A percentile compares a stretch with the other conserved stretches of the same genome.
These are phyloP conservation scores for Limnephilus auricula DNA, from an alignment of 2,888 invertebrate genomes.

Conservation along the genomic window DNA sequence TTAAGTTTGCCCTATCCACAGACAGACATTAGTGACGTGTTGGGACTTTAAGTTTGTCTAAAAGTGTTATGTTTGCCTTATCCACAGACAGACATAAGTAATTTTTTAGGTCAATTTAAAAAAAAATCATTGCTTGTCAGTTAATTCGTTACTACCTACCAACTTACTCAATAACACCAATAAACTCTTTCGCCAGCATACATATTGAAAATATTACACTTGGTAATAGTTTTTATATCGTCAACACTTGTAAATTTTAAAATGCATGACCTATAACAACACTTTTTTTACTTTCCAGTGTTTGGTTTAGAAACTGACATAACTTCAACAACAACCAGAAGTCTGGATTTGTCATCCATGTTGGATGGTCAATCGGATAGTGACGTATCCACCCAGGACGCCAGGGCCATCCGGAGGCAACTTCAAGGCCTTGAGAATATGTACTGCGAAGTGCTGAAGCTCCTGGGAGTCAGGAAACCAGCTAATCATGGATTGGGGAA, in stretches of 20 bases:
- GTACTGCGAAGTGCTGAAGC: constrained; percentile 87
- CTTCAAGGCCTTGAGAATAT: constrained; percentile 90
- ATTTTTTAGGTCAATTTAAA: too few species aligned
- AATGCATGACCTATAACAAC: not conserved
- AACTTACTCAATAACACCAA: too few species aligned
- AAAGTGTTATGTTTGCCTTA: too few species aligned
- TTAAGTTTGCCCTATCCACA: too few species aligned
- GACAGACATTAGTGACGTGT: too few species aligned
- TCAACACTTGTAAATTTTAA: not conserved
- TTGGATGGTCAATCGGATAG: constrained; percentile 87
- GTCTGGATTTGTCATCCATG: constrained; percentile 87
- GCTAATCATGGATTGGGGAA: constrained; percentile 69
- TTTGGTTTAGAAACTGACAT: constrained; percentile 86
- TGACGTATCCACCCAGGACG: constrained; percentile 86
- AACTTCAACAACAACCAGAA: constrained; percentile 87
- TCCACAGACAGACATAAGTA: too few species aligned
- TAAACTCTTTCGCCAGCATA: too few species aligned
- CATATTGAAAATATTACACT: too few species aligned
- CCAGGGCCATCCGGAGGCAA: constrained; percentile 87
- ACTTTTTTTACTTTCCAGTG: constrained; percentile 73
- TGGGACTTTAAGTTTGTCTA: too few species aligned
- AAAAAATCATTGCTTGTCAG: too few species aligned
- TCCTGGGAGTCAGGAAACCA: constrained; percentile 73
- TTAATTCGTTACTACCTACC: too few species aligned
- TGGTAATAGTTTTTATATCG: too few species aligned